Base-by-base conservation (phyloP, 2,888 invertebrate species). In the Stenchaetothrips biformis region DNA sequence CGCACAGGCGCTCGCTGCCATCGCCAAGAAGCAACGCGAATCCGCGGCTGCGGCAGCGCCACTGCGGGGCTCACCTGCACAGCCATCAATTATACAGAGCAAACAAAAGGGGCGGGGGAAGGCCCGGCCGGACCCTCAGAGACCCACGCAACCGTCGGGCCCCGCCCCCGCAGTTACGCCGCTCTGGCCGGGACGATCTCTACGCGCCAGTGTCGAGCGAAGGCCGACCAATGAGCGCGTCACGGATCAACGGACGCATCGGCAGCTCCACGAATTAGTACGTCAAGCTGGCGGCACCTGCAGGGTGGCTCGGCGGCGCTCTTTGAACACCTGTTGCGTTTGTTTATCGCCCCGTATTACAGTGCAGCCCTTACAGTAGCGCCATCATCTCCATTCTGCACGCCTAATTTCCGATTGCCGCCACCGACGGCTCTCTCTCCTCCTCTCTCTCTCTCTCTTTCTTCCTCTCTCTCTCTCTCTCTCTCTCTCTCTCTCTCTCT, bases 251-350 rank as follows among this genome's bases (percentile, higher is more conserved):
- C 67, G 11, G 67, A 21, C 67, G 53, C 53, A 53, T 53, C 53
- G 53, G 53, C 67, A 21, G 67, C 67, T 74, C 67, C 67, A 74
- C 67, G 67, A 74, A 74, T 74, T 74, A 74, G 67, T 74, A 74
- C 67, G 67, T 74, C 67, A 74, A 25, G 21, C 67, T 21, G 67
- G 67, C 25, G 25, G 67, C 67, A 37, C 37, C 37, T n/a, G n/a
- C n/a, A 4, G 37, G 37, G 37, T 4, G 37, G 37, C 37, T 2
- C 37, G 37, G 37, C 37, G 67, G 67, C 67, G 25, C 25, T 25
- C 67, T 74, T 74, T 74, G 67, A 74, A 21, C 67, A 74, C 67
- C 67, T 74, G 67, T 74, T 74, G 67, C 13, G 25, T 67, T 67
- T 67, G 67, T 67, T 67, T 67, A 67, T 21, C 67, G 67, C 21